A percentile compares a stretch with the other conserved stretches of the same genome.
These are phyloP conservation scores for Metellina segmentata DNA, from an alignment of 2,888 invertebrate species.

Conservation along the genomic window DNA sequence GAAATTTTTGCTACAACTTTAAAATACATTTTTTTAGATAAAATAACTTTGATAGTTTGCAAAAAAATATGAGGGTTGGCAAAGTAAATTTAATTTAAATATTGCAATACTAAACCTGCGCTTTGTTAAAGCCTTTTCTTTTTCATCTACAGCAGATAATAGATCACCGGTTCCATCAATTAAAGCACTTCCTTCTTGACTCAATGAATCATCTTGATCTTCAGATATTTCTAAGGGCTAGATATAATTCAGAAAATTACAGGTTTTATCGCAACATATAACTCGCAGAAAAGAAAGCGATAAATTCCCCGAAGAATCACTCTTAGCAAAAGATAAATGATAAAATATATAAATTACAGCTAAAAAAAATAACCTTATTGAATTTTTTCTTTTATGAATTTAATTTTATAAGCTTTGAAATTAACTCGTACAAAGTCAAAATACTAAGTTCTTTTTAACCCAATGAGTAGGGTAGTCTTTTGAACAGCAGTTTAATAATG, in stretches of 20 bases:
- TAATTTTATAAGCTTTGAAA: too few relatives aligned
- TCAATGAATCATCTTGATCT: conserved; percentile 29
- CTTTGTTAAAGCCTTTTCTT: conserved; percentile 63
- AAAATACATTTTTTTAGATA: neutral
- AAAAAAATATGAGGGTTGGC: neutral
- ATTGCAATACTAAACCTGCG: conserved; percentile 50
- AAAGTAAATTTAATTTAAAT: neutral
- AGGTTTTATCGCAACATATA: neutral
- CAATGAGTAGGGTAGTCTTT: too few relatives aligned
- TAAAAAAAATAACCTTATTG: too few relatives aligned
- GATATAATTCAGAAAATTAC: neutral
- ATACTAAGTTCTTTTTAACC: too few relatives aligned
- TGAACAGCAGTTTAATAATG: too few relatives aligned
- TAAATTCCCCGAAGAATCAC: too few relatives aligned
- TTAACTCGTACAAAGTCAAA: too few relatives aligned
- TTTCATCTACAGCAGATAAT: conserved; percentile 27
- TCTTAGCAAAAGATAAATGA: too few relatives aligned
- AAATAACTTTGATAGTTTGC: neutral
- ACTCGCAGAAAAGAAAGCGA: neutral
- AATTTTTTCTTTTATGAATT: too few relatives aligned
- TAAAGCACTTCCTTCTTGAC: conserved; percentile 50
- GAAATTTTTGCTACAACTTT: neutral
- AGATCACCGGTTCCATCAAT: conserved; percentile 24
- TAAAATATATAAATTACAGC: too few relatives aligned
- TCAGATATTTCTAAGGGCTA: conserved; percentile 50